A percentile compares a stretch with the other conserved stretches of the same genome.
These are phyloP conservation scores for Campoletis sonorensis DNA, from an alignment of 1,140 invertebrate species.

Conservation along the genomic window DNA sequence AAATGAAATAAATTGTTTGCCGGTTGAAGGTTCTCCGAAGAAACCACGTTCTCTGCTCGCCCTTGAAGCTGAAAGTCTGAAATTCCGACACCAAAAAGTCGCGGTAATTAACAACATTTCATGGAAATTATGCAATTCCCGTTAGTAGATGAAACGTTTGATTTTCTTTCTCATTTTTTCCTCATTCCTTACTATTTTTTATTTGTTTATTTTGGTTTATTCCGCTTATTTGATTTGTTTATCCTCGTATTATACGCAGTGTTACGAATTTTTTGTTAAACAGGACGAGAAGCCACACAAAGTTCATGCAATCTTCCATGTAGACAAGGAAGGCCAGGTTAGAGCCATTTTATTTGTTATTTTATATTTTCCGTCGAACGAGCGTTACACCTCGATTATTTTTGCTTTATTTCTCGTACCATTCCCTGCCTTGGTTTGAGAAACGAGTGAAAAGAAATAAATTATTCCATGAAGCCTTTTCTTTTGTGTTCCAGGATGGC, in stretches of 20 bases:
- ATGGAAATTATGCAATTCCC: background rate
- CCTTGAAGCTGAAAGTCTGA: constrained; percentile 84
- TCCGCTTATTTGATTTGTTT: too few species aligned
- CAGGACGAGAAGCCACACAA: constrained; percentile 81
- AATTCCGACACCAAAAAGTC: constrained; percentile 80
- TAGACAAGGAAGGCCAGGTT: constrained; percentile 83
- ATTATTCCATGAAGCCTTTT: constrained; percentile 44
- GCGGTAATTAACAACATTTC: constrained; percentile 64
- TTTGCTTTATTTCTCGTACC: constrained; percentile 31
- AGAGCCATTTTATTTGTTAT: constrained; percentile 71
- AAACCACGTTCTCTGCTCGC: constrained; percentile 86
- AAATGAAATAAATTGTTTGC: constrained; percentile 88
- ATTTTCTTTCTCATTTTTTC: constrained; percentile 47
- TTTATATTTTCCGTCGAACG: constrained; percentile 56
- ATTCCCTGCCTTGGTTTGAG: background rate
- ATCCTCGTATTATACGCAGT: constrained; percentile 33
- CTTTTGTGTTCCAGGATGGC: constrained; percentile 77
- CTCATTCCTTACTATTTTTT: constrained; percentile 36
- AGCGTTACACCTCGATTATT: background rate
- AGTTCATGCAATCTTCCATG: constrained; percentile 81
- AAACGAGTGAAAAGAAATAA: background rate
- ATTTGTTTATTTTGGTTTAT: constrained; percentile 21
- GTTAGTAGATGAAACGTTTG: too few species aligned
- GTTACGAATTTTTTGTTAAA: constrained; percentile 75
- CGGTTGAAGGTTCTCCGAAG: constrained; percentile 82